These are phyloP conservation scores for Halcyon badia DNA, from an alignment of 2,797 vertebrate genomes.

Conservation along the genomic window DNA sequence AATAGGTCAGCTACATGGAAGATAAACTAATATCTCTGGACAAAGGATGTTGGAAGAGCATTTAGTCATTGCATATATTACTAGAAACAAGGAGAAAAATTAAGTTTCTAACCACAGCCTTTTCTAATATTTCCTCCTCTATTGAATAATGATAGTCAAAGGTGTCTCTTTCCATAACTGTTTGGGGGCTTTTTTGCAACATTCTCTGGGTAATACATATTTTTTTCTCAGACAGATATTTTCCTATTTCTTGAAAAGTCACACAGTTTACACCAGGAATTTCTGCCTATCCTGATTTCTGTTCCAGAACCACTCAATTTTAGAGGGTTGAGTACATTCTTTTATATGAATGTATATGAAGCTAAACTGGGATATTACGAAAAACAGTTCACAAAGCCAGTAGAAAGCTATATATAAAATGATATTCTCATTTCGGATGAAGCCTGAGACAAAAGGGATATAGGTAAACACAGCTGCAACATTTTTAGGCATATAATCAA, in stretches of 20 bases:
- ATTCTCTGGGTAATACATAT: slow-evolving; percentile 47
- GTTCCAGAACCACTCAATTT: slow-evolving; percentile 72
- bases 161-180: neutral
- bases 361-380: slow-evolving; percentile 80
- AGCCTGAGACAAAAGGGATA: slow-evolving; percentile 82
- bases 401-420: slow-evolving; percentile 85
- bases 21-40: neutral
- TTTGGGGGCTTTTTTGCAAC: neutral
- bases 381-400: slow-evolving; percentile 85
- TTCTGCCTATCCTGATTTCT: slow-evolving; percentile 70
- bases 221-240: slow-evolving; percentile 71
- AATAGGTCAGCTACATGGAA: neutral
- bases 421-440: slow-evolving; percentile 83
- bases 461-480: slow-evolving; percentile 89
- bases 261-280: slow-evolving; percentile 50
- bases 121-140: slow-evolving; percentile 19
- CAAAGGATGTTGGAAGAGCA: neutral
- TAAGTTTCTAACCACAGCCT: slow-evolving; percentile 29
- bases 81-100: neutral
- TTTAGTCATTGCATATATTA: neutral
- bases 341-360: slow-evolving; percentile 70
- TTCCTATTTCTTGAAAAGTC: slow-evolving; percentile 69
- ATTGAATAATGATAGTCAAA: slow-evolving; percentile 44
- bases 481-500: slow-evolving; percentile 84
- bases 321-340: slow-evolving; percentile 60